Conservation (phyloP, 37 sponge, comb jelly and placozoan species). For the Agelas oroides region DNA sequence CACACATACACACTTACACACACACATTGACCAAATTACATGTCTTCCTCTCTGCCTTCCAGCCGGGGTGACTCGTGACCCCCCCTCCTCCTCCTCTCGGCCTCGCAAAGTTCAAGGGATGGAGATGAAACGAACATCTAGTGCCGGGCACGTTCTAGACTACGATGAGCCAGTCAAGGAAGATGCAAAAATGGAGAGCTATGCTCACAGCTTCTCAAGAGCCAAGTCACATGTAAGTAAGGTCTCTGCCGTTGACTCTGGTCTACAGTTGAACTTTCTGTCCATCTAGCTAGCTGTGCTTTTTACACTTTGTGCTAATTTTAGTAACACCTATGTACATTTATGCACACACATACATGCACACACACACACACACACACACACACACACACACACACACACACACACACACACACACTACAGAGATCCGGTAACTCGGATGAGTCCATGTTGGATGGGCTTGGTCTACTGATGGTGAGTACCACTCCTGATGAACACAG, state of each 20-base stretch:
- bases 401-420: constrained; percentile 48
- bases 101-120: constrained; percentile 3
- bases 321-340: no score
- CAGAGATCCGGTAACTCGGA: constrained; percentile 65
- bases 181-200: neutral
- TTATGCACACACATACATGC: no score
- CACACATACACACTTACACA: no score
- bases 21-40: no score
- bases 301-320: no score
- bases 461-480: constrained; percentile 10
- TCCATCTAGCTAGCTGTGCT: no score
- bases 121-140: constrained; percentile 49
- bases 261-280: no score
- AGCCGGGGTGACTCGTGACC: neutral
- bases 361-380: constrained; percentile 50
- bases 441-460: constrained; percentile 16
- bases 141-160: constrained; percentile 45
- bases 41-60: neutral
- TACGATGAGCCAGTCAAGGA: constrained; percentile 28
- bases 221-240: constrained; percentile 71
- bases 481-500: constrained; percentile 47
- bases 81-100: neutral
- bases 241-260: neutral
- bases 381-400: constrained; percentile 60
- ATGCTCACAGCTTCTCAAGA: neutral